Conservation (phyloP, 2,888 invertebrate species). For the Tachystola acroxantha region DNA sequence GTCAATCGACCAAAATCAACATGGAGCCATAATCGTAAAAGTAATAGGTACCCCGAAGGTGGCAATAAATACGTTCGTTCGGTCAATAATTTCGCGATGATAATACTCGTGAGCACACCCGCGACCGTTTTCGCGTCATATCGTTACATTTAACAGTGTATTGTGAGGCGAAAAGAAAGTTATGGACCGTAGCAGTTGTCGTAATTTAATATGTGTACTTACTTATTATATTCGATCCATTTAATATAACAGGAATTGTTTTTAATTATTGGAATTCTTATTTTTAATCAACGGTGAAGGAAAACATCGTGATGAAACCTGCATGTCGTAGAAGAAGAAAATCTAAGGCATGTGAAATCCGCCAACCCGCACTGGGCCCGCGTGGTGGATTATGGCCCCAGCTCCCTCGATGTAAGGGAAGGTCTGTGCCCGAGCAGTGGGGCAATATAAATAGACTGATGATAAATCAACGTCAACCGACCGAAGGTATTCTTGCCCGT, state of each 20-base stretch:
- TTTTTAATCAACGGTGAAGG: too few relatives aligned
- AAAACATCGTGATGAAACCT: too few relatives aligned
- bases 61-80: slow-evolving; percentile 10
- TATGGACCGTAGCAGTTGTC: slow-evolving; percentile 4
- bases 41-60: slow-evolving; percentile 9
- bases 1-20: slow-evolving; percentile 9
- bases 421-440: too few relatives aligned
- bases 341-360: too few relatives aligned
- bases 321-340: too few relatives aligned
- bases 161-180: slow-evolving; percentile 7
- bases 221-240: slow-evolving; percentile 1
- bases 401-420: too few relatives aligned
- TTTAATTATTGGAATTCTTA: too few relatives aligned
- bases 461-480: too few relatives aligned
- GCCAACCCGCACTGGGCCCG: too few relatives aligned
- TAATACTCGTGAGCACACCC: slow-evolving; percentile 6
- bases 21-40: slow-evolving; percentile 7
- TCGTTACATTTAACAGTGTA: slow-evolving; percentile 9
- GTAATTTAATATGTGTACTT: slow-evolving; percentile 6
- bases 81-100: slow-evolving; percentile 8
- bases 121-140: slow-evolving; percentile 8
- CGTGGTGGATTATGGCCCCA: too few relatives aligned
- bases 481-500: too few relatives aligned
- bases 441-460: too few relatives aligned
- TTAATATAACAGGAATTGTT: neutral